A percentile compares a stretch with the other conserved stretches of the same genome.
These are phyloP conservation scores for Equus quagga DNA, from an alignment of 2,113 vertebrate genomes.

Conservation along the genomic window DNA sequence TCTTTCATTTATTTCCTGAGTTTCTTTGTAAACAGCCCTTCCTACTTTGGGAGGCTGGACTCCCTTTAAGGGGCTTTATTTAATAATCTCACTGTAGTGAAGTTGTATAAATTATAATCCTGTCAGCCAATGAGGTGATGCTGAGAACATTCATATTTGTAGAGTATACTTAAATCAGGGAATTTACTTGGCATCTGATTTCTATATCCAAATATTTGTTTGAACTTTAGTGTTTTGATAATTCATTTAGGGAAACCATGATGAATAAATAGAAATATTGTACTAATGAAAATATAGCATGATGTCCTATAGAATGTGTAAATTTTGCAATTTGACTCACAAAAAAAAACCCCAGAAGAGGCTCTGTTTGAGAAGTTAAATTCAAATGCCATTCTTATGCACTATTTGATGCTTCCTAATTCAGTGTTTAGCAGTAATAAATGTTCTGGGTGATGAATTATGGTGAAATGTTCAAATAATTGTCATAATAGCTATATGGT, in stretches of 20 bases:
- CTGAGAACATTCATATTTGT: constrained; percentile 42
- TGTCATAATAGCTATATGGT: background rate
- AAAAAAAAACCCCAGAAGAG: background rate
- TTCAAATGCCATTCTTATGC: constrained; percentile 16
- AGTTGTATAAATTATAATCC: constrained; percentile 38
- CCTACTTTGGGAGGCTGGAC: background rate
- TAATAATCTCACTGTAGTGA: constrained; percentile 36
- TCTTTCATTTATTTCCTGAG: background rate
- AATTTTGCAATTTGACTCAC: background rate
- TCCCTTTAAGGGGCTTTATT: background rate
- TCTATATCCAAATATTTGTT: constrained; percentile 64
- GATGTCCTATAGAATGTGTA: background rate
- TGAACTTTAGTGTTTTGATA: constrained; percentile 61
- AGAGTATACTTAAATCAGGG: constrained; percentile 6
- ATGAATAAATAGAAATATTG: constrained; percentile 42
- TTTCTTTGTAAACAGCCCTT: constrained; percentile 5
- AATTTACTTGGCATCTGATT: constrained; percentile 26
- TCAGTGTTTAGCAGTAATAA: background rate
- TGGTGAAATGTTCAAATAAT: background rate
- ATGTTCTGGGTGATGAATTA: background rate
- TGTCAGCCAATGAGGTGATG: background rate
- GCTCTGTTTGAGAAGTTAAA: background rate
- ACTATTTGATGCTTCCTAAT: background rate
- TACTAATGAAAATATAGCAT: background rate
- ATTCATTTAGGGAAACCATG: background rate